Conservation (phyloP, 2,888 invertebrate genomes). For the Neoitamus cyanurus region DNA sequence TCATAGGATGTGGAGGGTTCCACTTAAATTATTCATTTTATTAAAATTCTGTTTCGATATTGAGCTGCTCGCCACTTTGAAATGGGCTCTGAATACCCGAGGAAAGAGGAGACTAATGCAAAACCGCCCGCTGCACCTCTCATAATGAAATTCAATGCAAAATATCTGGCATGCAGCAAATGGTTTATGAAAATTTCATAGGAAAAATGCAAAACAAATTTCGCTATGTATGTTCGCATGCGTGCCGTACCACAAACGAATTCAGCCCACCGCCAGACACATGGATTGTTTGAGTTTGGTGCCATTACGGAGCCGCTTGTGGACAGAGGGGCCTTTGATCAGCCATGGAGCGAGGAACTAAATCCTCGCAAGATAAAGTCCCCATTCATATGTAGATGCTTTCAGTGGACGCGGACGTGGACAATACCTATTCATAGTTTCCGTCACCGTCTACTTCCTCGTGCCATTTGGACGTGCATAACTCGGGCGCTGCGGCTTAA, state of each 20-base stretch:
- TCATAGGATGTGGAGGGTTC: too few relatives aligned
- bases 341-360: background rate
- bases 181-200: slow-evolving; percentile 36
- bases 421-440: slow-evolving; percentile 14
- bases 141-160: slow-evolving; percentile 20
- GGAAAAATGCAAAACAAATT: slow-evolving; percentile 31
- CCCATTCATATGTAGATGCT: slow-evolving; percentile 25
- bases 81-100: background rate
- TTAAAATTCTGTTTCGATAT: background rate
- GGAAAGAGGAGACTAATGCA: background rate
- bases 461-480: slow-evolving; percentile 13
- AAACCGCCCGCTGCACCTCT: background rate
- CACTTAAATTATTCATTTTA: background rate
- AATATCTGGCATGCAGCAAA: slow-evolving; percentile 25
- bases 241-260: background rate
- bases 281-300: background rate
- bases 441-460: background rate
- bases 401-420: background rate
- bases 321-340: slow-evolving; percentile 8
- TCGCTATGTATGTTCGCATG: background rate
- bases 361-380: slow-evolving; percentile 12
- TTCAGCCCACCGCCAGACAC: background rate
- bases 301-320: background rate
- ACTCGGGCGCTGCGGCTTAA: background rate
- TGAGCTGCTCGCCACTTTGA: background rate